A percentile compares a stretch with the other conserved stretches of the same genome.
These are phyloP conservation scores for Petromus typicus DNA, from an alignment of 2,113 vertebrate genomes.

Conservation along the genomic window DNA sequence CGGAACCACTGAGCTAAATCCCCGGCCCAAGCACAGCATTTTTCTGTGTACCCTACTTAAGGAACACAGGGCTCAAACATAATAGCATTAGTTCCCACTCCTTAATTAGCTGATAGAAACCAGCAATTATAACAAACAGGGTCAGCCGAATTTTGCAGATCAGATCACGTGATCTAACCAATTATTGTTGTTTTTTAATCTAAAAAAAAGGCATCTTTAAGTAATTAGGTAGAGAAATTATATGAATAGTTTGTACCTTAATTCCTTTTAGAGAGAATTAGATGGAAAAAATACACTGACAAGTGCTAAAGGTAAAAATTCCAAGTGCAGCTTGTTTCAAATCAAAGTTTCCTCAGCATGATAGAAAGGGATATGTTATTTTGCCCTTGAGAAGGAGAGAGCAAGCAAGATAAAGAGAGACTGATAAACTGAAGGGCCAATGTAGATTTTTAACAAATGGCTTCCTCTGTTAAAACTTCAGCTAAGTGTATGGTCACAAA, in stretches of 20 bases:
- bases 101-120: constrained; percentile 41
- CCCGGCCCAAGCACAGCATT: too few species aligned
- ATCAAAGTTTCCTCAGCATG: neutral
- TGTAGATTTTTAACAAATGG: constrained; percentile 44
- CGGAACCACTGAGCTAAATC: too few species aligned
- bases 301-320: constrained; percentile 21
- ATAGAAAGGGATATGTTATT: constrained; percentile 14
- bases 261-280: constrained; percentile 23
- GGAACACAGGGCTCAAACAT: neutral
- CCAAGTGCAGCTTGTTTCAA: neutral
- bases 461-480: constrained; percentile 26
- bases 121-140: constrained; percentile 10
- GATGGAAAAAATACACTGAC: neutral
- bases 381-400: neutral
- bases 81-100: neutral
- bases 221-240: constrained; percentile 39
- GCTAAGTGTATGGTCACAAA: neutral
- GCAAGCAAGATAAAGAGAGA: neutral
- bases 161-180: constrained; percentile 37
- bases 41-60: constrained; percentile 29
- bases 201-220: constrained; percentile 40
- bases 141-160: constrained; percentile 14
- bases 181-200: neutral
- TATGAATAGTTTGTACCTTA: neutral
- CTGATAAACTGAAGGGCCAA: neutral